phyloP scores from a whole-genome alignment of 2,888 invertebrate genomes.

The Andrena bicolor region DNA sequence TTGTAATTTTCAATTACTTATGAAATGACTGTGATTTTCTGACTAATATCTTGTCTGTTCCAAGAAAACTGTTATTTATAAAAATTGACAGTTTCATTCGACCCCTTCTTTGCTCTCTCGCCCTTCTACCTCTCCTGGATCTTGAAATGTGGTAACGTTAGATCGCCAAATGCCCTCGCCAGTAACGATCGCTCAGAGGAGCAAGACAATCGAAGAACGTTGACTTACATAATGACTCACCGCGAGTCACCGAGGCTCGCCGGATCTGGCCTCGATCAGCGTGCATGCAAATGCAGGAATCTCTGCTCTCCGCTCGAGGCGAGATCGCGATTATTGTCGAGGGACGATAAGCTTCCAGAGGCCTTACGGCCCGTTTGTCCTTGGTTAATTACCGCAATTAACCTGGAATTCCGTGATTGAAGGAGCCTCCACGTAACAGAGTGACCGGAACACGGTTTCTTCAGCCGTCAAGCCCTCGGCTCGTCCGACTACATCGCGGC shows the following conservation, averaged over 20 bases:
- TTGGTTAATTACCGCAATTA: constrained; percentile 35
- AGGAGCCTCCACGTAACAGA: background rate
- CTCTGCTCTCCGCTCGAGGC: constrained; percentile 24
- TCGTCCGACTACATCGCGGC: background rate
- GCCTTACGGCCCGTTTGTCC: constrained; percentile 35
- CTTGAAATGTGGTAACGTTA: background rate
- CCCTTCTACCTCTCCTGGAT: too few relatives aligned
- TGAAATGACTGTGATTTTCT: too few relatives aligned
- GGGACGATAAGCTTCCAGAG: constrained; percentile 22
- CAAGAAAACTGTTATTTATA: too few relatives aligned
- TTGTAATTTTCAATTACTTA: too few relatives aligned
- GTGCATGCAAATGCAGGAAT: constrained; percentile 52
- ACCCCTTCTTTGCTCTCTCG: constrained; percentile 31
- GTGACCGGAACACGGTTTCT: constrained; percentile 29
- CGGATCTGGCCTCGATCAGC: constrained; percentile 64
- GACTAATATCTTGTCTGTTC: too few relatives aligned
- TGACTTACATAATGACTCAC: constrained; percentile 69
- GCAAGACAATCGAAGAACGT: constrained; percentile 51
- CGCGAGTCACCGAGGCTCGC: constrained; percentile 33
- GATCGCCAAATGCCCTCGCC: background rate
- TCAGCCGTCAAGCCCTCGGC: background rate
- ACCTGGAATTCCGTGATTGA: constrained; percentile 16
- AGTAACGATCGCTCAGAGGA: constrained; percentile 19
- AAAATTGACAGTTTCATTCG: too few relatives aligned
- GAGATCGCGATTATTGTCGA: constrained; percentile 50